Conservation (phyloP, 2,113 vertebrate species). For the Cyanoramphus novaezelandiae region DNA sequence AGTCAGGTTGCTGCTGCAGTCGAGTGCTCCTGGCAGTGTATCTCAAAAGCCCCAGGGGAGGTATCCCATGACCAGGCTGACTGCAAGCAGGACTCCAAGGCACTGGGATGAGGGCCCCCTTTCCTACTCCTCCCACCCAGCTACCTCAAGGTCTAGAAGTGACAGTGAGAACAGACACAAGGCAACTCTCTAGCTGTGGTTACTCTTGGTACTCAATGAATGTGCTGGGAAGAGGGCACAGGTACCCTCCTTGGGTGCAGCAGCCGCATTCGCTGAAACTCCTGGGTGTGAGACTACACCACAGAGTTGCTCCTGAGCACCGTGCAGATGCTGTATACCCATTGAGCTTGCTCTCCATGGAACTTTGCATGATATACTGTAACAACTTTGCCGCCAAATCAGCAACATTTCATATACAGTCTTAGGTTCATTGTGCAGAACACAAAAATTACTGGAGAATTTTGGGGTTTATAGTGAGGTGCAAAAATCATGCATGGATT, state of each 20-base stretch:
- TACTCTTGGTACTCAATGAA: neutral
- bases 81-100: neutral
- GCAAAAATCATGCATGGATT: neutral
- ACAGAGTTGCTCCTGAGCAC: neutral
- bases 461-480: neutral
- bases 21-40: neutral
- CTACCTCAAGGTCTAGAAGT: neutral
- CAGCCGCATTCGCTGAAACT: accelerated
- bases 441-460: neutral
- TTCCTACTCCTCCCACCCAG: neutral
- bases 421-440: neutral
- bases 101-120: accelerated
- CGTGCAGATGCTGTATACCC: accelerated
- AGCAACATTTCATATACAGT: neutral
- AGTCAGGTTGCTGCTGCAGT: neutral
- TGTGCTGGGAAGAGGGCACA: accelerated
- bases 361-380: neutral
- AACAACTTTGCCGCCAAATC: neutral
- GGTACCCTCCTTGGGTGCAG: accelerated
- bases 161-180: accelerated
- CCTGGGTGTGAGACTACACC: accelerated
- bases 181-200: neutral
- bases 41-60: neutral
- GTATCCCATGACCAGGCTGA: neutral
- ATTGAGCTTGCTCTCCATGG: accelerated